Evolutionary conservation across 2,113 vertebrate species (phyloP), one percentile per base, ranked within the genome.

Genomic region (Silurus glanis): DNA sequence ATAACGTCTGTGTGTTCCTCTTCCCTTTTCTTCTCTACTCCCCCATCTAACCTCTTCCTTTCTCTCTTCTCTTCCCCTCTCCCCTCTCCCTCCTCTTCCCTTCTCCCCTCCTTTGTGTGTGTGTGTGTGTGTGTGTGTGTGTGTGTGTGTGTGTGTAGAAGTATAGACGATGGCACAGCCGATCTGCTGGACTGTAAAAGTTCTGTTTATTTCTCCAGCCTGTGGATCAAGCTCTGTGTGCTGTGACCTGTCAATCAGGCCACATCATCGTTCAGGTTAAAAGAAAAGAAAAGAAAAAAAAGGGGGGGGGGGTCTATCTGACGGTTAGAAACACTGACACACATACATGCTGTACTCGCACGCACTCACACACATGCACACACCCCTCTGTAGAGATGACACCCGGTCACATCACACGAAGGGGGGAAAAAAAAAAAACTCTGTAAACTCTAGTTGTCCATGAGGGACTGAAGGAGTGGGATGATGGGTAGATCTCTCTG

Each of bases 121-220:
- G n/a, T 51, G n/a, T 78, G 28, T 80, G 9, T 12, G 56, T 61
- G 59, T 85, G 19, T 90, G 84, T 82, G 71, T 84, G 56, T 83
- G 79, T 69, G 75, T 67, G 37, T 85, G 37, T 61, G 67, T 83
- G 69, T 85, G 45, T 90, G 62, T 88, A 89, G 88, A 83, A 17
- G 45, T 5, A 49, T 1, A 80, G 78, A 61, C 74, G 49, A 78
- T 55, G 58, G 61, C 16, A 74, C 17, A 21, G 25, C 45, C 83
- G 59, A 69, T 25, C 49, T 28, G 71, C 25, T 86, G 67, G 84
- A 88, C 87, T 89, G 88, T 89, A 89, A 90, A 90, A 86, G 17
- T 87, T 86, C 74, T 82, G 83, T 90, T 90, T 90, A 90, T 89
- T 90, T 80, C 86, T 89, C 88, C 88, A 89, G 84, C 81, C 89